Evolutionary conservation across 1,140 invertebrate genomes (phyloP), one percentile per base, ranked within the genome.

Genomic region (Drosophila tani): DNA sequence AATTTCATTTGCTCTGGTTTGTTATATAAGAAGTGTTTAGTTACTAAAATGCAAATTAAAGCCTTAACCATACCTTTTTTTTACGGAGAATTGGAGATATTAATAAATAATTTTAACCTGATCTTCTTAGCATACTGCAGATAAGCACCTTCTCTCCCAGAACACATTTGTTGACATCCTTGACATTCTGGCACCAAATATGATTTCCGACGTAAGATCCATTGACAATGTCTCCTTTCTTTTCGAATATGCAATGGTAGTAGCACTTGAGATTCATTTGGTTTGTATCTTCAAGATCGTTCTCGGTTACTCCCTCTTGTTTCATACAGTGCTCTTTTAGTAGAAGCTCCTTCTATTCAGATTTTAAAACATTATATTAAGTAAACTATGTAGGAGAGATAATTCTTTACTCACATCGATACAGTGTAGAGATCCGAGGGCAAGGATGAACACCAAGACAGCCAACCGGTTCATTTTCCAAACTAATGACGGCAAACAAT

Each of bases 141-240:
- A 1, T 2, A n/a, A 50, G 2, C 4, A 50, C 8, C 8, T 29
- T n/a, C 3, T 0, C 0, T n/a, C 24, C 50, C 27, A 53, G n/a
- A 2, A 19, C 6, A 35, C 50, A 53, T 35, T 19, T 53, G 50
- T 53, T 7, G n/a, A 0, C 27, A 32, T 51, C n/a, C 11, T 4
- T 14, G n/a, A 19, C 2, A 4, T 0, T 11, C 3, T 12, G 0
- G 29, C 50, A 51, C 0, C 1, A 6, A 3, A 0, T 0, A 12
- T 3, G 0, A 7, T 19, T 12, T 17, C 27, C 49, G 2, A 11
- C 9, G 49, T 51, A 51, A 12, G 11, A 1, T 17, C 50, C 50
- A 19, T 53, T 14, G n/a, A 11, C 11, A 3, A 53, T 53, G 17
- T 19, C 4, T 35, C 29, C n/a, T 8, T 19, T 17, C 3, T 53